A percentile compares a stretch with the other conserved stretches of the same genome.
These are phyloP conservation scores for Entomyzon cyanotis DNA, from an alignment of 2,113 vertebrate species.

Conservation along the genomic window DNA sequence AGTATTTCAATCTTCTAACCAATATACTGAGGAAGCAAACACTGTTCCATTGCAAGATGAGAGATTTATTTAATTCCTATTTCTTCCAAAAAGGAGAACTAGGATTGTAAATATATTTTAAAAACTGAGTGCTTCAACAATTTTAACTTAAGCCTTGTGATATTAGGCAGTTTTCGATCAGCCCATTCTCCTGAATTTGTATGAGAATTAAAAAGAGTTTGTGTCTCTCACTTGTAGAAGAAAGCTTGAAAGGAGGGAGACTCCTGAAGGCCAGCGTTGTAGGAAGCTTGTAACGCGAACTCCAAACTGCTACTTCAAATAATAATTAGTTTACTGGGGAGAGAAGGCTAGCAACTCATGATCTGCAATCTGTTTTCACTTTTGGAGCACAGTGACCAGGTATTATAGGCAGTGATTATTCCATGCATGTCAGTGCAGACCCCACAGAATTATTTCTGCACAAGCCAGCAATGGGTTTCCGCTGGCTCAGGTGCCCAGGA, in stretches of 20 bases:
- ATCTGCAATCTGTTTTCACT: neutral
- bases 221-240: neutral
- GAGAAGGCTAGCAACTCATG: neutral
- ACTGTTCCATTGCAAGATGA: neutral
- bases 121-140: neutral
- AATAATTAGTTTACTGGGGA: neutral
- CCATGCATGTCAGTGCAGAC: neutral
- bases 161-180: neutral
- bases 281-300: neutral
- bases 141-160: neutral
- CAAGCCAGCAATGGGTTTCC: neutral
- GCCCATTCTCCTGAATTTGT: neutral
- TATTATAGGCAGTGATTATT: neutral
- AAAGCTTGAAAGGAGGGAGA: neutral
- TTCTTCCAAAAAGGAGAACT: neutral
- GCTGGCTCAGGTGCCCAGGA: neutral
- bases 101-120: neutral
- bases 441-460: neutral
- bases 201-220: neutral
- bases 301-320: neutral
- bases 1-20: neutral
- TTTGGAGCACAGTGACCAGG: neutral
- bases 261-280: neutral
- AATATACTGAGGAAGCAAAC: neutral
- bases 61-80: neutral